phyloP scores from a whole-genome alignment of 1,140 invertebrate genomes.

The Leptoteleia sp. region DNA sequence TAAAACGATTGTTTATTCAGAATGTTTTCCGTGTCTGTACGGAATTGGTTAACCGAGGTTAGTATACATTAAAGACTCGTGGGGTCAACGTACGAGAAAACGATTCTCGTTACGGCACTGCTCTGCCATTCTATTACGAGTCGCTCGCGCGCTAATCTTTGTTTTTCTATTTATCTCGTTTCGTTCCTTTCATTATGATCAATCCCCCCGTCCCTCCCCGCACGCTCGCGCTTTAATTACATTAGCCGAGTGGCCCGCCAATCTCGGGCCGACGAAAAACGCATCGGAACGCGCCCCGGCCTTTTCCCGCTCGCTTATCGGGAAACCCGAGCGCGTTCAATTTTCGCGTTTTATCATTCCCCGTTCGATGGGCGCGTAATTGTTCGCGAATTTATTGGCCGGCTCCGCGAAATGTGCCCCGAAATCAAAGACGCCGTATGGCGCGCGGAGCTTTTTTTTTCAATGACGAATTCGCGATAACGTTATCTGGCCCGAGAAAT shows the following conservation, averaged over 20 bases:
- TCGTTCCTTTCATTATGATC: constrained; percentile 48
- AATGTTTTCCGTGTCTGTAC: constrained; percentile 56
- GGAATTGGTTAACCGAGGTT: constrained; percentile 74
- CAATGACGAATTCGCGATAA: constrained; percentile 6
- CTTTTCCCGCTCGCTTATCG: constrained; percentile 32
- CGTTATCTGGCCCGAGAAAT: constrained; percentile 18
- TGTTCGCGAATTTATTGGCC: constrained; percentile 17
- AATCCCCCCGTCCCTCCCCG: constrained; percentile 43
- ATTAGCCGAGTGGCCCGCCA: constrained; percentile 31
- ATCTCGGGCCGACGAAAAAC: constrained; percentile 14
- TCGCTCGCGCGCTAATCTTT: constrained; percentile 51
- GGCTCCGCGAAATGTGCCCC: too few species aligned
- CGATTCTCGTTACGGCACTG: constrained; percentile 70
- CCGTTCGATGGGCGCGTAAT: constrained; percentile 17
- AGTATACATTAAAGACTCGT: constrained; percentile 72
- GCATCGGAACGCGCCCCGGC: not conserved
- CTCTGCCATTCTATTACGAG: constrained; percentile 69
- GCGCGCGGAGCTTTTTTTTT: too few species aligned
- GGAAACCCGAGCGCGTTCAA: constrained; percentile 11
- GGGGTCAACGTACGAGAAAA: constrained; percentile 79
- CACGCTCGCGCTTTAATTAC: constrained; percentile 37
- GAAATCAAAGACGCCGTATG: too few species aligned
- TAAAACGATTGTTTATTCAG: constrained; percentile 42
- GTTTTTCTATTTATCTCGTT: constrained; percentile 51
- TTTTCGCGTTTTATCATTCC: constrained; percentile 22